Evolutionary conservation across 2,888 invertebrate species (phyloP), one percentile per base, ranked within the genome.

Genomic region (Ectemnius lituratus): DNA sequence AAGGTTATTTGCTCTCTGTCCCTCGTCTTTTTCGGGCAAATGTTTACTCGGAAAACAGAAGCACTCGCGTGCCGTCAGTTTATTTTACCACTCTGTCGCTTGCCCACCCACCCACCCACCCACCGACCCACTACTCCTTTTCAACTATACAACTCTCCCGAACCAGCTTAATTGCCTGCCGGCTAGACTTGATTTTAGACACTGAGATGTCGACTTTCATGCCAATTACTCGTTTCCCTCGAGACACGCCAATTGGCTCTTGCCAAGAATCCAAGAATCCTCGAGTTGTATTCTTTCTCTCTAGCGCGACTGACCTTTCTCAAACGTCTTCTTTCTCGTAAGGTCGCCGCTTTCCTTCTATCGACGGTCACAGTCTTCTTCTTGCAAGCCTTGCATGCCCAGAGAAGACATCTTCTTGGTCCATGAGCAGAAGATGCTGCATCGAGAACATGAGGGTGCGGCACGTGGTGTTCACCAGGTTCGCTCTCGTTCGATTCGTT

Each of bases 301-400:
- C 37, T 11, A 37, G 11, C 37, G 37, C 5, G 37, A 71, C 92
- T 86, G 91, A 98, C 98, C 94, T 99, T 99, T 89, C 98, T 93
- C 67, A 99, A 93, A 76, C 99, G 93, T 83, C 99, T 92, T 79
- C 99, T 92, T 91, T 99, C 99, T 3, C 99, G 93, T 91, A 99
- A 93, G 1, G 99, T 99, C 0, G 99, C 99, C 5, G 99, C 99
- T 93, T 98, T 98, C 88, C 99, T 94, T 67, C 99, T 93, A 92
- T 99, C 99, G 8, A 99, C 96, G 0, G 98, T 96, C 59, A 98
- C 97, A 16, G 96, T 97, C 92, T 98, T 98, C 92, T 97, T 95
- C 91, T 98, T 98, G 92, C 98, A 98, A 0, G 98, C 98, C 89
- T 98, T 98, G 91, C 99, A 99, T 2, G 98, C 98, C 98, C 98